A percentile compares a stretch with the other conserved stretches of the same genome.
Evolutionary conservation across 2,797 vertebrate species (phyloP).

Genomic region (Neosilurus hyrtlii): DNA sequence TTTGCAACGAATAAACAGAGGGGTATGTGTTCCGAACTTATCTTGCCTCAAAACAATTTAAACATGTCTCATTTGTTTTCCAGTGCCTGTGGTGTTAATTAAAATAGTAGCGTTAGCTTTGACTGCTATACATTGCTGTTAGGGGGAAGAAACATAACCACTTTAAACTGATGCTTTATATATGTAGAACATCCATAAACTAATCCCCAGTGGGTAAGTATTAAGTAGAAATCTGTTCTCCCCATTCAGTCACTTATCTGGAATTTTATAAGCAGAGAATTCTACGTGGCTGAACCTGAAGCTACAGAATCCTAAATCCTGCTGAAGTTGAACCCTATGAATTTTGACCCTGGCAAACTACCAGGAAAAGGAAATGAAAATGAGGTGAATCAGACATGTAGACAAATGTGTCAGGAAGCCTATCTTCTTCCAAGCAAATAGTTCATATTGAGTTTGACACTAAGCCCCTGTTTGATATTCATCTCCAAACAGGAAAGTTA

Average conservation of each 20-base stretch:
- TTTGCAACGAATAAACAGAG: neutral
- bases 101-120: neutral
- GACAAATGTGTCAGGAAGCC: constrained; percentile 9
- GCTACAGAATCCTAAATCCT: too few relatives aligned
- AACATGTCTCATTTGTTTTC: neutral
- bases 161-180: too few relatives aligned
- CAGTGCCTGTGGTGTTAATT: neutral
- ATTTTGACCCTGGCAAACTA: neutral
- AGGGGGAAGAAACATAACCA: too few relatives aligned
- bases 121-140: neutral
- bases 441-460: constrained; percentile 35
- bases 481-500: constrained; percentile 41
- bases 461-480: constrained; percentile 45
- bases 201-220: neutral
- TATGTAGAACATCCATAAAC: too few relatives aligned
- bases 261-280: neutral
- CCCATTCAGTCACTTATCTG: neutral
- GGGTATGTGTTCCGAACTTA: neutral
- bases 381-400: neutral
- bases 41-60: neutral
- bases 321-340: too few relatives aligned
- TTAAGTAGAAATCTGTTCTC: neutral
- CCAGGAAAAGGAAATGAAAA: neutral
- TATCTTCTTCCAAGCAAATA: constrained; percentile 32
- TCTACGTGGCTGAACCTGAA: too few relatives aligned